A percentile compares a stretch with the other conserved stretches of the same genome.
Evolutionary conservation across 2,113 vertebrate species (phyloP).

Genomic region (Pristiophorus japonicus): DNA sequence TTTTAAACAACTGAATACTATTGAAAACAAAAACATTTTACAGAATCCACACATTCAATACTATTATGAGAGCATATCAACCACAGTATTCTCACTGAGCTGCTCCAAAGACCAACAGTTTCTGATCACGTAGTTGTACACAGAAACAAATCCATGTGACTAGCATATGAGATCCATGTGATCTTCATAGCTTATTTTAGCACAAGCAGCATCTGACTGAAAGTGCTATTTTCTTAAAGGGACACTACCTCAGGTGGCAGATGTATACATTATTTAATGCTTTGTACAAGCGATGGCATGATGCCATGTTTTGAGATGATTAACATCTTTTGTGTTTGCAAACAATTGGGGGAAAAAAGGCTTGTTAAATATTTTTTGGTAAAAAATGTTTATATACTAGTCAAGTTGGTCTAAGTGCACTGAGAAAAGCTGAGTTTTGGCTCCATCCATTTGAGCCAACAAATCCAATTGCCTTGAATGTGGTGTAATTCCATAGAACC

Average conservation of each 20-base stretch:
- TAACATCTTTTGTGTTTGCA: background rate
- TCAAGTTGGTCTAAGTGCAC: background rate
- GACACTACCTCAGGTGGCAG: background rate
- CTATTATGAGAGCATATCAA: background rate
- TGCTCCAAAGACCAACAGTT: background rate
- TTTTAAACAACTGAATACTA: background rate
- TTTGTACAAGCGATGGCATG: background rate
- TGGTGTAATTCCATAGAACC: background rate
- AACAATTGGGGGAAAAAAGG: background rate
- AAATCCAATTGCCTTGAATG: background rate
- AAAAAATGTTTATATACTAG: background rate
- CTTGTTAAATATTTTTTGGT: background rate
- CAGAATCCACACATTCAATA: background rate
- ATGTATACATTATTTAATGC: background rate
- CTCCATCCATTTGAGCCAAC: background rate
- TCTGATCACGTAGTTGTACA: background rate
- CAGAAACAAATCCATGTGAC: background rate
- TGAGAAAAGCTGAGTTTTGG: background rate
- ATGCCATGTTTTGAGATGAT: background rate
- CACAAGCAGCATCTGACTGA: background rate
- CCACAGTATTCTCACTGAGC: too few relatives aligned
- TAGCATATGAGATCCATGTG: background rate
- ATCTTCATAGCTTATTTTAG: background rate
- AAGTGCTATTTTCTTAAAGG: background rate
- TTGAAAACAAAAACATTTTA: background rate